phyloP scores from a whole-genome alignment of 2,113 vertebrate species.

The Motacilla alba region DNA sequence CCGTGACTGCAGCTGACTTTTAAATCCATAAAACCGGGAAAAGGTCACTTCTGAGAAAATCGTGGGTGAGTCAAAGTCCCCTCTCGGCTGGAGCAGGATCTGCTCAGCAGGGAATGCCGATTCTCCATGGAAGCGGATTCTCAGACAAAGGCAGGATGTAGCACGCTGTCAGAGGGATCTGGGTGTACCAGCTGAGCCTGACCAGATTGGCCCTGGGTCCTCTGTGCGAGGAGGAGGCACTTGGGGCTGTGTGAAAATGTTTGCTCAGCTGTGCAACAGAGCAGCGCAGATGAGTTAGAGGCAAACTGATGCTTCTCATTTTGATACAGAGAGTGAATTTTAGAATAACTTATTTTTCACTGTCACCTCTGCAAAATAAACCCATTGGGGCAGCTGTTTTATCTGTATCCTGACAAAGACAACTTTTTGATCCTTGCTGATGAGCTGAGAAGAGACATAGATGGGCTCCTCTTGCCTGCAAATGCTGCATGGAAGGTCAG shows the following conservation, averaged over 20 bases:
- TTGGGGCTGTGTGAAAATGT: neutral
- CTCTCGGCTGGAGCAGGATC: neutral
- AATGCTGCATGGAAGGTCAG: neutral
- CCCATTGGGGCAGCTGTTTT: neutral
- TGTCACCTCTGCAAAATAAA: neutral
- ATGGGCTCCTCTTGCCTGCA: neutral
- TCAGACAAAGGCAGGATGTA: slow-evolving; percentile 4
- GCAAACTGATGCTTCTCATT: neutral
- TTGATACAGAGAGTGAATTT: neutral
- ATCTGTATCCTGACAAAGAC: neutral
- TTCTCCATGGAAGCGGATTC: neutral
- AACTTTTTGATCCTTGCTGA: neutral
- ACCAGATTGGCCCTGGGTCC: neutral
- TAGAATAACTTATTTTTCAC: neutral
- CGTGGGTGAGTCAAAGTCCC: neutral
- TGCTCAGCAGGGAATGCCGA: neutral
- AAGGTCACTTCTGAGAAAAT: neutral
- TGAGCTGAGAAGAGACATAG: neutral
- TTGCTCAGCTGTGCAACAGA: neutral
- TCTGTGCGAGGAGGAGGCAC: neutral
- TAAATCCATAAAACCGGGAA: neutral
- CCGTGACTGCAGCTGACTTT: neutral
- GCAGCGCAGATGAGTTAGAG: neutral
- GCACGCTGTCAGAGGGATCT: neutral
- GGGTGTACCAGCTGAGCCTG: neutral